Evolutionary conservation across 2,113 vertebrate genomes (phyloP), one percentile per base, ranked within the genome.

Genomic region (Poecilia latipinna): DNA sequence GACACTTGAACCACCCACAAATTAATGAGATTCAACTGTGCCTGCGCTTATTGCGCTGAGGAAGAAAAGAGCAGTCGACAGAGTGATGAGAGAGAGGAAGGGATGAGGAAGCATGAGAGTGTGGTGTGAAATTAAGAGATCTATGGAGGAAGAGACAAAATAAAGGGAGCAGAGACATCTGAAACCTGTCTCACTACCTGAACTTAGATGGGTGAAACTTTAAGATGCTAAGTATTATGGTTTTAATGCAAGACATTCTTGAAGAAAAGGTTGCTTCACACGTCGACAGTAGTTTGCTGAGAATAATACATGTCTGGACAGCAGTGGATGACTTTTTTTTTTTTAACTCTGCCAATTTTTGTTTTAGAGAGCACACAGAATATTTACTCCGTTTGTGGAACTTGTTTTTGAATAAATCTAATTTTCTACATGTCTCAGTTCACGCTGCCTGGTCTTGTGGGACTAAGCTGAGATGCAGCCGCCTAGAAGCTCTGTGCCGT

Each of bases 1-100:
- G 79, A 91, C 78, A 82, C 81, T 91, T 85, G 85, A 93, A 92
- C 88, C 92, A 92, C 87, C 89, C 89, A 90, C 75, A 86, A 90
- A 90, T 91, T 82, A 94, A 92, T 91, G 90, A 89, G 84, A 93
- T 90, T 87, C 90, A 89, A 86, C 84, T 83, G 83, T 68, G 87
- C 83, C 70, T 78, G 76, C 72, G 85, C 69, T 79, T 77, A 82
- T 83, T 90, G 79, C 82, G 82, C 72, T 54, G 15, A 73, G 87
- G 80, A 67, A 87, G 74, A 78, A 77, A 33, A 69, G 69, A 77
- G 66, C 24, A 29, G 74, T 86, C 70, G 68, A 24, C n/a, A 77
- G 88, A 84, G 72, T 61, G 76, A 80, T 8, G 32, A 64, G 67
- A 78, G 60, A 63, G 48, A 61, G 51, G 57, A 76, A 57, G 73